Base-by-base conservation (phyloP, 2,888 invertebrate genomes). In the Phengaris arion region DNA sequence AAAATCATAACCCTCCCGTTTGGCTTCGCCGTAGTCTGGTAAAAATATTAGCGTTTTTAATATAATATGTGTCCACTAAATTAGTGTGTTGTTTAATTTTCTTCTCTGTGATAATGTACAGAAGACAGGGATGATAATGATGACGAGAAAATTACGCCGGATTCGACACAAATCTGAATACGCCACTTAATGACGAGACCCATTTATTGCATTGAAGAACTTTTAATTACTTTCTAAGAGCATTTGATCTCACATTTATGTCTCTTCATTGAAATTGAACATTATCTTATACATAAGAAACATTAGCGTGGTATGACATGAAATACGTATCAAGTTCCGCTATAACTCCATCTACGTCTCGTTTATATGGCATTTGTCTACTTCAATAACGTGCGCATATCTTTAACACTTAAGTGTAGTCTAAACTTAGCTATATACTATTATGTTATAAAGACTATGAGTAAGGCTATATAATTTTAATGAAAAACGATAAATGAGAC, bases 201-300 rank as follows among this genome's bases (percentile, higher is more conserved):
- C 51, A 48, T 70, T 70, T 51, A 48, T 15, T 51, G 15, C 52
- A 52, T 70, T 9, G 51, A 22, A 15, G 5, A 70, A 70, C 51
- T 70, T 70, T 70, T 70, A 70, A 70, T 70, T 70, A 52, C 70
- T 51, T 51, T 12, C 10, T 15, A 22, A 2, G 15, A 51, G 6
- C 52, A 70, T 51, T 51, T 45, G 64, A 51, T 70, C 70, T 51
- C 52, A 22, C 51, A 22, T 52, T 70, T 51, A 70, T 12, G 51
- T 70, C 51, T 70, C 70, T 70, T 70, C 52, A 70, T 70, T 70
- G 70, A 70, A 70, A 70, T 51, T 51, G 70, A 70, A 70, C 51
- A 15, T 69, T 69, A 48, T 69, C 59, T 59, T 59, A 45, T 12
- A 64, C 35, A 64, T 64, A 6, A 70, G 22, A 70, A 15, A 70